These are phyloP conservation scores for Megaustenia siamemsis DNA, from an alignment of 2,888 invertebrate genomes.

Conservation along the genomic window DNA sequence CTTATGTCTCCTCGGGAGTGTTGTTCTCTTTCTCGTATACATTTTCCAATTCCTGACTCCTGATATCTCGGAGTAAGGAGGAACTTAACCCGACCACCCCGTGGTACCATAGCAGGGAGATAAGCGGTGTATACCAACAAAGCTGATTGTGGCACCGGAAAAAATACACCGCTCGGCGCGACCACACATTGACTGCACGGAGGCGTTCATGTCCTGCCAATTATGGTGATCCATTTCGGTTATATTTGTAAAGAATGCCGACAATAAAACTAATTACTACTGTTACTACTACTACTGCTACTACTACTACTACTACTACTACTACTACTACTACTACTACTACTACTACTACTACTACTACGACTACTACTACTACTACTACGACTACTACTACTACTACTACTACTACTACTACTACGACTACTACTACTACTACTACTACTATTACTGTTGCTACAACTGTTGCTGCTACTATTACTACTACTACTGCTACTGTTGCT, in stretches of 20 bases:
- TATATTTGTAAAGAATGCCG: neutral
- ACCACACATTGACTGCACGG: constrained; percentile 48
- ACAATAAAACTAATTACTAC: too few relatives aligned
- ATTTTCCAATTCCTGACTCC: neutral
- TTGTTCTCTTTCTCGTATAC: neutral
- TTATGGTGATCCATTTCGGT: constrained; percentile 18
- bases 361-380: neutral
- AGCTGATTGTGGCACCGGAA: constrained; percentile 52
- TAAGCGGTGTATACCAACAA: constrained; percentile 53
- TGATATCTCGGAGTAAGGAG: neutral
- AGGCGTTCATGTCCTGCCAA: constrained; percentile 26
- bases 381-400: constrained; percentile 13
- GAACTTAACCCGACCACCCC: constrained; percentile 18
- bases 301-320: constrained; percentile 3
- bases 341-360: constrained; percentile 24
- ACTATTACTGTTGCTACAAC: constrained; percentile 9
- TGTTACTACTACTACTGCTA: too few relatives aligned
- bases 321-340: constrained; percentile 20
- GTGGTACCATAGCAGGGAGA: constrained; percentile 27
- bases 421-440: constrained; percentile 27
- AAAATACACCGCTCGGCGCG: constrained; percentile 47
- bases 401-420: constrained; percentile 23
- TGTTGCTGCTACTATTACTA: constrained; percentile 10
- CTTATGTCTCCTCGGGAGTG: neutral
- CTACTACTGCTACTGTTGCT: constrained; percentile 14